Evolutionary conservation across 1,140 invertebrate species (phyloP).

Genomic region (Cyrtorhinus lividipennis): DNA sequence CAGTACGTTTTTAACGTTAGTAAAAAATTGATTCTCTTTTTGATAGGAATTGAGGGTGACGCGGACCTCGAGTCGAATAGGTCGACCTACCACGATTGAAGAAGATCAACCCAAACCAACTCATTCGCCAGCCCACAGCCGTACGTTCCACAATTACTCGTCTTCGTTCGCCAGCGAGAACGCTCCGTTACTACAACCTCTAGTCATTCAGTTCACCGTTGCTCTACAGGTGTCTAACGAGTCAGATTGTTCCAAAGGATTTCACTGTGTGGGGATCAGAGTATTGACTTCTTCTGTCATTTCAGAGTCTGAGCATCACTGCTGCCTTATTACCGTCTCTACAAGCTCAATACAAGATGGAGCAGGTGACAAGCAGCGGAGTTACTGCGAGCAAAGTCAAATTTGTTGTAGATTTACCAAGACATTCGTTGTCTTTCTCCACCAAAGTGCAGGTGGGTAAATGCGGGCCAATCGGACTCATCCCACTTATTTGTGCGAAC

Average conservation of each 20-base stretch:
- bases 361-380: slow-evolving; percentile 77
- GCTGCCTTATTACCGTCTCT: slow-evolving; percentile 87
- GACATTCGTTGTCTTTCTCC: slow-evolving; percentile 84
- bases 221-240: slow-evolving; percentile 25
- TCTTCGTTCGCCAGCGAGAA: slow-evolving; percentile 21
- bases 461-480: too few species aligned
- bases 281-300: too few species aligned
- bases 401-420: slow-evolving; percentile 83
- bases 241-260: background rate
- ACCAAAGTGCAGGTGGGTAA: slow-evolving; percentile 68
- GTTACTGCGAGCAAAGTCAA: slow-evolving; percentile 86
- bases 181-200: slow-evolving; percentile 42
- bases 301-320: slow-evolving; percentile 70
- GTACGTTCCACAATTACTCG: slow-evolving; percentile 27
- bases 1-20: too few species aligned
- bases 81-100: slow-evolving; percentile 40
- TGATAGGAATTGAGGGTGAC: slow-evolving; percentile 57
- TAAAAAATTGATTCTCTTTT: slow-evolving; percentile 1
- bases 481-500: too few species aligned
- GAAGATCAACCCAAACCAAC: slow-evolving; percentile 36
- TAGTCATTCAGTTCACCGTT: slow-evolving; percentile 61
- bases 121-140: slow-evolving; percentile 39
- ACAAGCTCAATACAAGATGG: slow-evolving; percentile 93
- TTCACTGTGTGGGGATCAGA: too few species aligned
- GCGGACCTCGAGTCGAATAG: slow-evolving; percentile 56